A percentile compares a stretch with the other conserved stretches of the same genome.
These are phyloP conservation scores for Heliconius eleuchia DNA, from an alignment of 1,140 invertebrate genomes.

Conservation along the genomic window DNA sequence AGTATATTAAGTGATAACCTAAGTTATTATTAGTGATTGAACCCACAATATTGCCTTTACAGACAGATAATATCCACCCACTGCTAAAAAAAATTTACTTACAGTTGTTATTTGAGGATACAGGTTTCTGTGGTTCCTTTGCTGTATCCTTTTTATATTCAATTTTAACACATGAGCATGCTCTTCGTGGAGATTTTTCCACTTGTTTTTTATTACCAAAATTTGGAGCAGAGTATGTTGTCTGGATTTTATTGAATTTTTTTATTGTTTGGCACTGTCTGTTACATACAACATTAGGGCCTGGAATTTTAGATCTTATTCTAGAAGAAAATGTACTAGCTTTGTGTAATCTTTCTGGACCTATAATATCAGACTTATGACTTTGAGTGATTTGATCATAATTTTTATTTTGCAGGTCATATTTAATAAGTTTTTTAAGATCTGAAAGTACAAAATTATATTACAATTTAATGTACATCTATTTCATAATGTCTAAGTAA, in stretches of 20 bases:
- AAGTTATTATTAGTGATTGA: too few relatives aligned
- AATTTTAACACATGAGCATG: slow-evolving; percentile 62
- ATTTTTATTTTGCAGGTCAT: slow-evolving; percentile 72
- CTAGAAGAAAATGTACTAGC: slow-evolving; percentile 77
- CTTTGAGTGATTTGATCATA: slow-evolving; percentile 22
- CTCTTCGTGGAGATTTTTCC: slow-evolving; percentile 48
- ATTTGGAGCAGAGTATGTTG: slow-evolving; percentile 62
- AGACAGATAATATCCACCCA: too few relatives aligned
- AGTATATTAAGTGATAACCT: too few relatives aligned
- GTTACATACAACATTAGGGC: slow-evolving; percentile 46
- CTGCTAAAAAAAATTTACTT: slow-evolving; percentile 39
- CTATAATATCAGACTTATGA: slow-evolving; percentile 47
- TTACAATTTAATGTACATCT: not conserved
- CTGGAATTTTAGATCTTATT: slow-evolving; percentile 58
- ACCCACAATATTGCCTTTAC: too few relatives aligned
- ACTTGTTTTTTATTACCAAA: slow-evolving; percentile 42
- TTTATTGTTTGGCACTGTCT: slow-evolving; percentile 54
- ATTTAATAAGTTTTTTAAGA: slow-evolving; percentile 82
- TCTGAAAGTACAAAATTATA: slow-evolving; percentile 66
- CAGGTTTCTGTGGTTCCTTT: slow-evolving; percentile 48
- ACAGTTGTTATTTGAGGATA: slow-evolving; percentile 62
- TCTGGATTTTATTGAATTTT: slow-evolving; percentile 41
- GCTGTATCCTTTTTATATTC: slow-evolving; percentile 50
- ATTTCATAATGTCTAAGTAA: too few relatives aligned
- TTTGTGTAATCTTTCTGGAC: slow-evolving; percentile 74